Evolutionary conservation across 2,888 invertebrate genomes (phyloP).

Genomic region (Sinohyriopsis cumingii): DNA sequence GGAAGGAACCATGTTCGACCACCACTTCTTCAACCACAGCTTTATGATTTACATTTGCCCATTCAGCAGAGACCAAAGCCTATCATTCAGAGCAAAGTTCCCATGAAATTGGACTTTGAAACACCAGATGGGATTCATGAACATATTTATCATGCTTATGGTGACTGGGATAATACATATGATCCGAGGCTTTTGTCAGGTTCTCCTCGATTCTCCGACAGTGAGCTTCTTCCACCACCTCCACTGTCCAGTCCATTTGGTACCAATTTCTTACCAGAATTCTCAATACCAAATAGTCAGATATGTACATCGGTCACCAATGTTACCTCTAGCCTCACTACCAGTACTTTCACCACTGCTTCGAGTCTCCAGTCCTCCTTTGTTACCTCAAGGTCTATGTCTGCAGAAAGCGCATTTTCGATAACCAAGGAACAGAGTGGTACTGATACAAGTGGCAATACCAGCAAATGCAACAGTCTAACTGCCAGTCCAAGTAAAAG

Average conservation of each 20-base stretch:
- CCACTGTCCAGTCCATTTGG: conserved; percentile 57
- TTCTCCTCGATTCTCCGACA: conserved; percentile 48
- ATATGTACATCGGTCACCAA: conserved; percentile 32
- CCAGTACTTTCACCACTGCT: conserved; percentile 55
- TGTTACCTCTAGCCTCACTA: conserved; percentile 31
- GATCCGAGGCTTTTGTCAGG: conserved; percentile 58
- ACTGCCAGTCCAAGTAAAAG: conserved; percentile 12
- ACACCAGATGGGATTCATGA: conserved; percentile 65
- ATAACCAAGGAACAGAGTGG: conserved; percentile 4
- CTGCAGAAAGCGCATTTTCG: conserved; percentile 24
- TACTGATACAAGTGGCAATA: conserved; percentile 3
- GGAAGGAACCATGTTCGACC: conserved; percentile 41
- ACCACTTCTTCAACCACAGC: conserved; percentile 64
- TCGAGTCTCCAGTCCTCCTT: conserved; percentile 34
- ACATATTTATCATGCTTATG: conserved; percentile 67
- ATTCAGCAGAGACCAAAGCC: conserved; percentile 42
- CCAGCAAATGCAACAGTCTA: neutral
- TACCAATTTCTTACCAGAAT: conserved; percentile 46
- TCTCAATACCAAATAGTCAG: conserved; percentile 31
- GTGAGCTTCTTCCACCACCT: conserved; percentile 63
- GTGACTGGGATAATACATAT: conserved; percentile 68
- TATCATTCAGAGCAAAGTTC: conserved; percentile 51
- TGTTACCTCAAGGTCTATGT: conserved; percentile 5
- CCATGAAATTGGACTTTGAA: conserved; percentile 65
- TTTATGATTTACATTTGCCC: conserved; percentile 66